A percentile compares a stretch with the other conserved stretches of the same genome.
phyloP scores from a whole-genome alignment of 2,888 invertebrate species.

The Lepidocyrtinus sp. region DNA sequence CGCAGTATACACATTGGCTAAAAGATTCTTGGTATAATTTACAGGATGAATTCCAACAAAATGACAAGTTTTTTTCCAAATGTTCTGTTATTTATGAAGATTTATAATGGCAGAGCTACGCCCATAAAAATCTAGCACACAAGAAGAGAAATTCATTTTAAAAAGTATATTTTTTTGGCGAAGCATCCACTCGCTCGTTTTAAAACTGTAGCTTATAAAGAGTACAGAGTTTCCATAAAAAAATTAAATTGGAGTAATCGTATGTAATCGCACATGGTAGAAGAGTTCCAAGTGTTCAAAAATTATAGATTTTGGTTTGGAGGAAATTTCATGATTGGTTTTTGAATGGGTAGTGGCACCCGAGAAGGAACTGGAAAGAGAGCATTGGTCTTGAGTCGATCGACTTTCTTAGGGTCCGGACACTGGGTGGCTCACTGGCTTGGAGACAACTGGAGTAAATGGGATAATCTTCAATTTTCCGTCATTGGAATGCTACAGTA shows the following conservation, averaged over 20 bases:
- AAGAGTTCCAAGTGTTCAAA: neutral
- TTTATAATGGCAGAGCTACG: constrained; percentile 50
- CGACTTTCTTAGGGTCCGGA: constrained; percentile 84
- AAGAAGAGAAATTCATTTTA: constrained; percentile 58
- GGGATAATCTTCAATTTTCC: constrained; percentile 71
- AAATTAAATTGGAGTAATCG: neutral
- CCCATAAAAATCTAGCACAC: constrained; percentile 54
- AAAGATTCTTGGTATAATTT: constrained; percentile 33
- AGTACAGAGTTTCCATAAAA: neutral
- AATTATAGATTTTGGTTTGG: too few relatives aligned
- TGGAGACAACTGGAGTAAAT: constrained; percentile 78
- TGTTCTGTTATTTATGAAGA: constrained; percentile 54
- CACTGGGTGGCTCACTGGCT: constrained; percentile 86
- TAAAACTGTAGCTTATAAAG: too few relatives aligned
- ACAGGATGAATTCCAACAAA: constrained; percentile 40
- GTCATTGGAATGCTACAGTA: constrained; percentile 73
- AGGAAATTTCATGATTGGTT: too few relatives aligned
- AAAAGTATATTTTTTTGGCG: too few relatives aligned
- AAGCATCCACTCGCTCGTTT: too few relatives aligned
- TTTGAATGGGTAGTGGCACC: constrained; percentile 48
- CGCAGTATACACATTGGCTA: constrained; percentile 15
- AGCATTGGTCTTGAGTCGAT: constrained; percentile 84
- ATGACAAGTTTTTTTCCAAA: constrained; percentile 50
- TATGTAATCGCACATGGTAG: neutral
- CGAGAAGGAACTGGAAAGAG: constrained; percentile 73